Evolutionary conservation across 2,113 vertebrate genomes (phyloP), one percentile per base, ranked within the genome.

Genomic region (Phylloscopus trochiloides): DNA sequence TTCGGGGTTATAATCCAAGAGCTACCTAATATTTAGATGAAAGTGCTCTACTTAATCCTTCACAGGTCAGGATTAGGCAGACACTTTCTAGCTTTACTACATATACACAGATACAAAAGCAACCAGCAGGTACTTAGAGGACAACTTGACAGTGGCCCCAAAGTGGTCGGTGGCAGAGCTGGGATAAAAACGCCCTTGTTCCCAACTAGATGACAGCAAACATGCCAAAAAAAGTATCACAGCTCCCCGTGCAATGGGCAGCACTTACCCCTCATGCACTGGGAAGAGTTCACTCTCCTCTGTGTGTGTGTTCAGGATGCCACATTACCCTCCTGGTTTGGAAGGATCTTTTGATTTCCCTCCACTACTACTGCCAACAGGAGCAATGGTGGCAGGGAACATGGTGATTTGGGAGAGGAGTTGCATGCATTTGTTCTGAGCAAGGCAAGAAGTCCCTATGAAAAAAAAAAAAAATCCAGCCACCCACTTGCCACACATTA

Each of bases 71-170:
- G 26, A 45, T 66, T 75, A 17, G 7, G 1, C 57, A 11, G 34
- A 24, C 8, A 10, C 32, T 42, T 48, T 2, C 20, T 82, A 75
- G 42, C 21, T 75, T 73, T 43, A 18, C 21, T 25, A 9, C 65
- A 29, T 1, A 10, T 8, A 48, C 24, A 20, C 7, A 68, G 28
- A 21, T 20, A 32, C 0, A 0, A 7, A 61, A 78, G 59, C 32
- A 50, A 80, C 16, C 19, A 81, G 78, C 50, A 88, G 61, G 29
- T 43, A 14, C 7, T 38, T 28, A 18, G 1, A 18, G 45, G 4
- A 12, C 17, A 51, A 48, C 22, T 18, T 51, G n/a, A 72, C n/a
- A 59, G 25, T 3, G 11, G 28, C 57, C 26, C 54, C 32, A 12
- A 12, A 75, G 31, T 4, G 11, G 17, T 0, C 40, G 43, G 24